Base-by-base conservation (phyloP, 1,140 invertebrate genomes). In the Wiebesia pumilae region DNA sequence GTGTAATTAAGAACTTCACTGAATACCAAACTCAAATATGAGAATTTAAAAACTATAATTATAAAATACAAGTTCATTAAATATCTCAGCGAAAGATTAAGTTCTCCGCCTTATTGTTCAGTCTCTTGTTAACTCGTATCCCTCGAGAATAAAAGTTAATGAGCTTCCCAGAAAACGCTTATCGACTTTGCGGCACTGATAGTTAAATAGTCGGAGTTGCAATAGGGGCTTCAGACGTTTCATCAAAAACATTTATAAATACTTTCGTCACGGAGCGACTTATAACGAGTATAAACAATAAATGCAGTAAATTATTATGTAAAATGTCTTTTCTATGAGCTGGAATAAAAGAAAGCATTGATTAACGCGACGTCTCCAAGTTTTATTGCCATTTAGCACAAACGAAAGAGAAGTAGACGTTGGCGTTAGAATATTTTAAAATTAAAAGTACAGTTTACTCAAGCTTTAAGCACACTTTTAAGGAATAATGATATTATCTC, bases 161-260 rank as follows among this genome's bases (percentile, higher is more conserved):
- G 16, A 54, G 43, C 33, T 80, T 80, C 51, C 51, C 24, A 79
- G 77, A 79, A 80, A 62, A 35, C 30, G 40, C 51, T 58, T 58
- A 54, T 54, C 77, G 30, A 58, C 30, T 21, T 35, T 30, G 47
- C 40, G 33, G 19, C 6, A 33, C 3, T 35, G 51, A 35, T 79
- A 79, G 10, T 79, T 58, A 78, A 78, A 78, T 79, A 75, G 71
- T 9, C 33, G 71, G 71, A 40, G 71, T 3, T 75, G 71, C 33
- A 40, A 38, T 75, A 75, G 71, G 35, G 30, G 33, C 24, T 62
- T 62, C 58, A 62, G 14, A 62, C 6, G 4, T 62, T 62, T 10
- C 58, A 27, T 62, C 58, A 71, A 71, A n/a, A 71, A 67, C 30
- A 67, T 30, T 33, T 27, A 30, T 33, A 67, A 71, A 71, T 71